Conservation (phyloP, 2,113 vertebrate species). For the Connochaetes taurinus region DNA sequence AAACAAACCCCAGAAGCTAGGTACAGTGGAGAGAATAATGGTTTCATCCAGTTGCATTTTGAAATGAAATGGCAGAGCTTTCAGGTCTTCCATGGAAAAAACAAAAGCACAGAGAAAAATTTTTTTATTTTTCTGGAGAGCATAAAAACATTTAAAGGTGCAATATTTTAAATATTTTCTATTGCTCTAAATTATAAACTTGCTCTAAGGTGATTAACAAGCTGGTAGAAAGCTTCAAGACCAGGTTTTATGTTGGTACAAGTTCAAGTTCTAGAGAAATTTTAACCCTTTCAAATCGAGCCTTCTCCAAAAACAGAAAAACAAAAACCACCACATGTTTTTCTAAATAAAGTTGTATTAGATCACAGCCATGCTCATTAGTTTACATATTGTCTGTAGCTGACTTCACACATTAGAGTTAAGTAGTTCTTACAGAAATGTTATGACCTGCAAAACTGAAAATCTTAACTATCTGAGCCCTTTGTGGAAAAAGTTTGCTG, state of each 20-base stretch:
- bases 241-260: background rate
- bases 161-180: background rate
- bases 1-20: background rate
- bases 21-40: background rate
- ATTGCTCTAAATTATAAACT: background rate
- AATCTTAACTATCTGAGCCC: background rate
- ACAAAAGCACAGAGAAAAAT: background rate
- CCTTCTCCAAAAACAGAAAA: background rate
- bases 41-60: background rate
- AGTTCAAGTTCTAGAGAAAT: background rate
- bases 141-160: background rate
- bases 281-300: background rate
- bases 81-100: background rate
- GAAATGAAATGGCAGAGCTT: constrained; percentile 1
- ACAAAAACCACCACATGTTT: background rate
- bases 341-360: constrained; percentile 16
- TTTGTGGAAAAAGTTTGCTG: background rate
- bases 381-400: background rate
- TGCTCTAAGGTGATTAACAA: background rate
- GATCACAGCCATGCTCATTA: background rate
- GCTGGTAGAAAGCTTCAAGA: background rate
- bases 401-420: background rate
- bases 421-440: background rate
- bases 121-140: background rate
- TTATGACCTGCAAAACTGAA: background rate